phyloP scores from a whole-genome alignment of 1,140 invertebrate genomes.

The Bilobella aurantiaca region DNA sequence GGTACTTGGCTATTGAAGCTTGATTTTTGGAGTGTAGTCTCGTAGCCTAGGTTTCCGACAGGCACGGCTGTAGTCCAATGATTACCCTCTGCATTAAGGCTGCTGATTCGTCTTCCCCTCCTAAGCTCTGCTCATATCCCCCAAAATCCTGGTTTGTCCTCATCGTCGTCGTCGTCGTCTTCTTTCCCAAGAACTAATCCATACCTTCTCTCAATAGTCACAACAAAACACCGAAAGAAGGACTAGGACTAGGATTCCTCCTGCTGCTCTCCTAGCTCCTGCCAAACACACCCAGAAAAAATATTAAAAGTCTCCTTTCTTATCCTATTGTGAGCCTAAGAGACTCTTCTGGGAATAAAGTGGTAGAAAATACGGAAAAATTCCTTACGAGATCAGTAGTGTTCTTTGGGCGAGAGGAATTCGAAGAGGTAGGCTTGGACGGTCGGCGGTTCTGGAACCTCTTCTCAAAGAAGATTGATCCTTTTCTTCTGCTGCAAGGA shows the following conservation, averaged over 20 bases:
- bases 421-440: not conserved
- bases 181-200: constrained; percentile 2
- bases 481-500: too few relatives aligned
- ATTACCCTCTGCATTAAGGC: too few relatives aligned
- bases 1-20: too few relatives aligned
- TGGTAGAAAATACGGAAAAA: not conserved
- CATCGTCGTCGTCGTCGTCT: too few relatives aligned
- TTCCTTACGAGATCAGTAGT: not conserved
- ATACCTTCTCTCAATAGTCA: constrained; percentile 9
- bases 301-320: not conserved
- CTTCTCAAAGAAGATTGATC: too few relatives aligned
- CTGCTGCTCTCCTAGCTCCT: not conserved
- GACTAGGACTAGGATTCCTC: too few relatives aligned
- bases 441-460: too few relatives aligned
- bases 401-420: not conserved
- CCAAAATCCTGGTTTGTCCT: not conserved
- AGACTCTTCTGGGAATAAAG: too few relatives aligned
- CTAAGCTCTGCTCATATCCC: not conserved
- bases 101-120: not conserved
- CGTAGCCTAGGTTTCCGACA: not conserved
- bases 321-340: not conserved
- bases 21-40: too few relatives aligned
- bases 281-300: constrained; percentile 7
- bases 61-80: not conserved
- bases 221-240: constrained; percentile 5